Percentiles rank a stretch among this genome's conserved stretches.
Evolutionary conservation across 2,113 vertebrate genomes (phyloP).

Genomic region (Xiphorhynchus elegans): DNA sequence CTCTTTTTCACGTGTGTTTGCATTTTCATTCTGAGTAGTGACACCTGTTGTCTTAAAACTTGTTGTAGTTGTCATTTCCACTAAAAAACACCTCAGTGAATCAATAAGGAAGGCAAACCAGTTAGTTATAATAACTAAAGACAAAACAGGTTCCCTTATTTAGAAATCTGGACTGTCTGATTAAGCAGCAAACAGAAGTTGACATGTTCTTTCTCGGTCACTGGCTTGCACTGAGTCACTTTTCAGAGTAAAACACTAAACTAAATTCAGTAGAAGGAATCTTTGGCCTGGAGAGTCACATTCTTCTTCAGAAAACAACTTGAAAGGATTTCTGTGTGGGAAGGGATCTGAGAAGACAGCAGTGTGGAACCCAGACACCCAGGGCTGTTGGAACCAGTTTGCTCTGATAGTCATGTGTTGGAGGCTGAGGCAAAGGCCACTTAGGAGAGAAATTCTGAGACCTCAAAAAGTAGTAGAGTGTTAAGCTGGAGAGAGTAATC

Average conservation of each 20-base stretch:
- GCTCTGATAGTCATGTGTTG: accelerated
- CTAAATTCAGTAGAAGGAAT: not conserved
- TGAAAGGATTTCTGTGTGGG: not conserved
- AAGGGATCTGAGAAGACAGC: not conserved
- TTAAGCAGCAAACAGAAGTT: accelerated
- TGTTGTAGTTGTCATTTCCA: not conserved
- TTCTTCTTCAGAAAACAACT: not conserved
- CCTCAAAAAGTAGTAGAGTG: not conserved
- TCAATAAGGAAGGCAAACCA: not conserved
- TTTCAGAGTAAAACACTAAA: not conserved
- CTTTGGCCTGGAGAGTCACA: not conserved
- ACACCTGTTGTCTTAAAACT: not conserved
- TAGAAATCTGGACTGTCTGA: not conserved
- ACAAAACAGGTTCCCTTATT: not conserved
- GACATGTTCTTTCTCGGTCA: not conserved
- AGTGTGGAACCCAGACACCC: not conserved
- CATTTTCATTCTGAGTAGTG: not conserved
- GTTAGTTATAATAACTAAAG: not conserved
- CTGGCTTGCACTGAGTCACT: not conserved
- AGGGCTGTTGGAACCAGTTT: not conserved
- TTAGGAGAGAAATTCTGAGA: not conserved
- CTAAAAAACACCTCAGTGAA: not conserved
- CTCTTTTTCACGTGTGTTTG: not conserved
- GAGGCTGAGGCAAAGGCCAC: not conserved
- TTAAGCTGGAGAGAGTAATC: not conserved